phyloP scores from a whole-genome alignment of 2,888 invertebrate genomes.

The Antheraea yamamai region DNA sequence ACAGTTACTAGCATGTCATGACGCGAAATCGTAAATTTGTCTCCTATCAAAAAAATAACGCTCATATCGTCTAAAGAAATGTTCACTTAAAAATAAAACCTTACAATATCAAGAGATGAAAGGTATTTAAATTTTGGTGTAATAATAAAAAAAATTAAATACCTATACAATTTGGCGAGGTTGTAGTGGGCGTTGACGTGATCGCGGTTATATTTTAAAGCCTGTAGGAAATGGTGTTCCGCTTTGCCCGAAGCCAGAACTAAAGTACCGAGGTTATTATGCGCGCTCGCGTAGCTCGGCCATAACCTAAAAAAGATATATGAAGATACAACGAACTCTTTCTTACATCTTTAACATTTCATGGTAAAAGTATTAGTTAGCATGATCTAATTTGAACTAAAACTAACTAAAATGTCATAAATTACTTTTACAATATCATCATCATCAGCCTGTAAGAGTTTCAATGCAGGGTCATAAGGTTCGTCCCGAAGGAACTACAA shows the following conservation, averaged over 20 bases:
- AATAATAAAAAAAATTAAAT: not conserved
- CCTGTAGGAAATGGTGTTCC: slow-evolving; percentile 88
- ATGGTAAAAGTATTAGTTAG: not conserved
- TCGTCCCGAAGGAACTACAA: no score
- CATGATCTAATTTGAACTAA: not conserved
- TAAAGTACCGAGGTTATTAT: slow-evolving; percentile 93
- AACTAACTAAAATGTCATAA: not conserved
- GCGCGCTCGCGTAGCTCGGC: slow-evolving; percentile 92
- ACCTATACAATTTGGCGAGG: slow-evolving; percentile 91
- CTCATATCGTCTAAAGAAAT: no score
- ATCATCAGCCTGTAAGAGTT: not conserved
- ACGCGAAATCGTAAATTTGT: no score
- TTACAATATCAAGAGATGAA: not conserved
- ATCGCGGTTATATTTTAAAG: slow-evolving; percentile 86
- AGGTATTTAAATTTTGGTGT: not conserved
- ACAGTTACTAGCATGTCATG: no score
- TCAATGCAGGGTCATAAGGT: no score
- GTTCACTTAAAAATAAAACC: no score
- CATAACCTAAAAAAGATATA: slow-evolving; percentile 83
- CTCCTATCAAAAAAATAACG: no score
- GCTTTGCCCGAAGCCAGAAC: slow-evolving; percentile 86
- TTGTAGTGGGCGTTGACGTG: slow-evolving; percentile 94
- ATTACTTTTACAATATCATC: not conserved
- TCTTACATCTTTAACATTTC: not conserved
- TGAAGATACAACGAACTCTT: not conserved